Conservation (phyloP, 2,888 invertebrate species). For the Phyllotreta striolata region DNA sequence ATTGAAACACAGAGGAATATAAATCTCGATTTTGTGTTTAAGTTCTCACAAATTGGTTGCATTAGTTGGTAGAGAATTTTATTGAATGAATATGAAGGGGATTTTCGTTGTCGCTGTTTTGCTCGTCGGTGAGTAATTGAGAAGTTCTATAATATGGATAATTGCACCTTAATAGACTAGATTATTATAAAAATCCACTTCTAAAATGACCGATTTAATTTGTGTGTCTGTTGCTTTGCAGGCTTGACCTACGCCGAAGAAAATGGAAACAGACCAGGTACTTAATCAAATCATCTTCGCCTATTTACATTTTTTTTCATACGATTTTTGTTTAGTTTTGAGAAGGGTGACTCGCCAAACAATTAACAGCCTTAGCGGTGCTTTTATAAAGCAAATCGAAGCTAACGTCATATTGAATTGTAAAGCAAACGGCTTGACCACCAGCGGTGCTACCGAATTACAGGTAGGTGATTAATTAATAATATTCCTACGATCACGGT, state of each 20-base stretch:
- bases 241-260: conserved; percentile 11
- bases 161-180: no score
- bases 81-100: conserved; percentile 2
- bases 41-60: no score
- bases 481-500: not conserved
- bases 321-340: conserved; percentile 18
- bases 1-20: not conserved
- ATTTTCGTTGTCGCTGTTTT: not conserved
- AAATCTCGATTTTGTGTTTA: not conserved
- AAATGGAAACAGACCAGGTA: conserved; percentile 16
- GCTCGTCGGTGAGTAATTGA: no score
- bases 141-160: no score
- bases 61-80: not conserved
- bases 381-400: conserved; percentile 26
- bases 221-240: conserved; percentile 4
- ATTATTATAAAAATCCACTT: no score
- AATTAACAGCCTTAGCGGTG: conserved; percentile 5
- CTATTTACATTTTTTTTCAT: conserved; percentile 6
- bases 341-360: conserved; percentile 24
- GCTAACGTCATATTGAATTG: conserved; percentile 28
- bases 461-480: conserved; percentile 24
- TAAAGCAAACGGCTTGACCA: conserved; percentile 23
- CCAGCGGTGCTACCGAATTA: conserved; percentile 8
- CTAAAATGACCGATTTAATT: no score
- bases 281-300: not conserved